These are phyloP conservation scores for Meandrina meandrites DNA, from an alignment of 92 coral and sea anemone species.

Conservation along the genomic window DNA sequence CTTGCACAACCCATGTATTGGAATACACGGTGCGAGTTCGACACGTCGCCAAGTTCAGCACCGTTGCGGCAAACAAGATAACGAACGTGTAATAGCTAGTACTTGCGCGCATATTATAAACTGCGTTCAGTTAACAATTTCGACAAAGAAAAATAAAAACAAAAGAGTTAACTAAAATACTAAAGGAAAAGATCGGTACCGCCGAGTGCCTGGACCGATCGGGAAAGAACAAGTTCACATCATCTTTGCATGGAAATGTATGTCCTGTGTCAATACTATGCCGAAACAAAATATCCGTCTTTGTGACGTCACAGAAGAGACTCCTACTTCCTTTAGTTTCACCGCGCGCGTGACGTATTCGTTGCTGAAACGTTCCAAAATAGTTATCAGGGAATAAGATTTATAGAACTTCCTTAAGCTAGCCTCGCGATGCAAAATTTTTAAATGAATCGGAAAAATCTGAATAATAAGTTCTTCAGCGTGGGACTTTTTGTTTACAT, in stretches of 20 bases:
- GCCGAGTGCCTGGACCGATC: slow-evolving; percentile 16
- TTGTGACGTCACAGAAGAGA: slow-evolving; percentile 40
- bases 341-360: slow-evolving; percentile 2
- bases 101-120: slow-evolving; percentile 17
- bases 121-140: neutral
- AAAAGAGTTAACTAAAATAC: slow-evolving; percentile 11
- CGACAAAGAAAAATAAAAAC: neutral
- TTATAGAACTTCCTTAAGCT: neutral
- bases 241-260: slow-evolving; percentile 35
- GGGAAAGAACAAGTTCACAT: slow-evolving; percentile 26
- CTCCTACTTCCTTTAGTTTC: slow-evolving; percentile 23
- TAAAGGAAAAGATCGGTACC: slow-evolving; percentile 28
- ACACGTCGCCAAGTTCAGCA: slow-evolving; percentile 38
- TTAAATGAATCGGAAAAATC: neutral
- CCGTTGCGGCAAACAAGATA: neutral
- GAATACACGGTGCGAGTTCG: slow-evolving; percentile 54
- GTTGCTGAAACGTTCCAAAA: slow-evolving; percentile 20
- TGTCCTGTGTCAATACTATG: slow-evolving; percentile 14
- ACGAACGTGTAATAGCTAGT: neutral
- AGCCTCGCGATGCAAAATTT: neutral
- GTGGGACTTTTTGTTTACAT: slow-evolving; percentile 17
- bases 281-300: slow-evolving; percentile 17
- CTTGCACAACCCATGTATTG: slow-evolving; percentile 91
- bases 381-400: slow-evolving; percentile 10
- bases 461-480: neutral